Conservation (phyloP, 2,797 vertebrate genomes). For the Denticeps clupeoides region DNA sequence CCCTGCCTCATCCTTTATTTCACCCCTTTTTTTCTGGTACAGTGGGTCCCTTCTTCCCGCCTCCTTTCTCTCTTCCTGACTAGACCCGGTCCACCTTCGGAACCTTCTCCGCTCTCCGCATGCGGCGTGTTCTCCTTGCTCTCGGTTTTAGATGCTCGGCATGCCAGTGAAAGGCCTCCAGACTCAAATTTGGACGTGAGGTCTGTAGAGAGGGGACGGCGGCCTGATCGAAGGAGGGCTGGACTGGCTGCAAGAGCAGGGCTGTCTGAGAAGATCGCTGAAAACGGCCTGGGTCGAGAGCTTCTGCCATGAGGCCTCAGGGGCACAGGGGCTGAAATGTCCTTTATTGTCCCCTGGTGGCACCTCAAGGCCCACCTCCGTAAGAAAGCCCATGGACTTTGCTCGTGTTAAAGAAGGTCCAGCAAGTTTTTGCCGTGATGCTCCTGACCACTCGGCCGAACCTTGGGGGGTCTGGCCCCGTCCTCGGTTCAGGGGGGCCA, state of each 20-base stretch:
- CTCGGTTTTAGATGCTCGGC: constrained; percentile 32
- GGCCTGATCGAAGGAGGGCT: constrained; percentile 53
- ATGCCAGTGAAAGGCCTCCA: constrained; percentile 54
- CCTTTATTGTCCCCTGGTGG: too few relatives aligned
- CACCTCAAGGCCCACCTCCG: constrained; percentile 36
- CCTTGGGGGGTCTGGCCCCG: constrained; percentile 28
- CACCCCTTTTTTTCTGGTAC: constrained; percentile 26
- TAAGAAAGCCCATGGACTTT: constrained; percentile 48
- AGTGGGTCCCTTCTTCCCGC: background rate
- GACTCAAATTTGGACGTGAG: constrained; percentile 81
- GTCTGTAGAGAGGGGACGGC: constrained; percentile 77
- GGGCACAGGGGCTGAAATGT: constrained; percentile 1
- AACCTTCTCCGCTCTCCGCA: too few relatives aligned
- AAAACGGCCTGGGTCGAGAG: constrained; percentile 68
- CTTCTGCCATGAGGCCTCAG: constrained; percentile 41
- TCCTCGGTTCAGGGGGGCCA: constrained; percentile 28
- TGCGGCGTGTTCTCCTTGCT: constrained; percentile 52
- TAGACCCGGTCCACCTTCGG: too few relatives aligned
- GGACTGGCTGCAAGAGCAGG: constrained; percentile 37
- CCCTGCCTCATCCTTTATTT: constrained; percentile 26
- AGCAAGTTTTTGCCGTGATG: constrained; percentile 16
- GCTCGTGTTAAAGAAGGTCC: constrained; percentile 39
- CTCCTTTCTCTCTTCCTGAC: background rate
- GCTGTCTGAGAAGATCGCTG: constrained; percentile 61
- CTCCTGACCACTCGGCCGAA: constrained; percentile 51